These are phyloP conservation scores for Chlamydotis undulata DNA, from an alignment of 2,113 vertebrate species.

Conservation along the genomic window DNA sequence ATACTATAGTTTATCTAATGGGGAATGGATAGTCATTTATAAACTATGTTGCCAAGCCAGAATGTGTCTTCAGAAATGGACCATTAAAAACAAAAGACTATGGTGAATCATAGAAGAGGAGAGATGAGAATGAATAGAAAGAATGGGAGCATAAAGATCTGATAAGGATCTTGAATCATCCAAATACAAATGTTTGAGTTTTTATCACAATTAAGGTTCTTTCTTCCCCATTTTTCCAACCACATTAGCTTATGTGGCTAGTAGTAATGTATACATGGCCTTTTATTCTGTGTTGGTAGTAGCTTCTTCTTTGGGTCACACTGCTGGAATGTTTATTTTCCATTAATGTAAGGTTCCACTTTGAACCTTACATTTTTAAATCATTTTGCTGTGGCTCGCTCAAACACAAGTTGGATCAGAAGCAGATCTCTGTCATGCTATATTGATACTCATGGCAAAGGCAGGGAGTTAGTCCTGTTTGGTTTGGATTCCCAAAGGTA, in stretches of 20 bases:
- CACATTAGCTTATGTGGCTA: neutral
- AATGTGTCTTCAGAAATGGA: neutral
- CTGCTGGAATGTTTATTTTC: neutral
- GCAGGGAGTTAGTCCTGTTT: neutral
- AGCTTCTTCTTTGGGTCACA: neutral
- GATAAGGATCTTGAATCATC: neutral
- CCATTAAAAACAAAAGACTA: neutral
- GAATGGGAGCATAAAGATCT: neutral
- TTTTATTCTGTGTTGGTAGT: neutral
- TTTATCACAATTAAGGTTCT: neutral
- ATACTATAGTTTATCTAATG: neutral
- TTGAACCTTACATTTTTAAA: neutral
- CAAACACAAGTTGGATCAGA: neutral
- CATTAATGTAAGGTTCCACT: neutral
- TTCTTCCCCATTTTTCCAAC: neutral
- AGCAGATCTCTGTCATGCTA: neutral
- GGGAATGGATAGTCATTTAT: neutral
- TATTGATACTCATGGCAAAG: neutral
- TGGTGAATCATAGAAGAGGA: neutral
- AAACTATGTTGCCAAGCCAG: neutral
- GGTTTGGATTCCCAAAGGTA: neutral
- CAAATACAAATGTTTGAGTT: neutral
- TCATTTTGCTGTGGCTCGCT: neutral
- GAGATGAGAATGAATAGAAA: neutral
- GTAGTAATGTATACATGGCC: neutral